These are phyloP conservation scores for Isichthys henryi DNA, from an alignment of 2,113 vertebrate genomes.

Conservation along the genomic window DNA sequence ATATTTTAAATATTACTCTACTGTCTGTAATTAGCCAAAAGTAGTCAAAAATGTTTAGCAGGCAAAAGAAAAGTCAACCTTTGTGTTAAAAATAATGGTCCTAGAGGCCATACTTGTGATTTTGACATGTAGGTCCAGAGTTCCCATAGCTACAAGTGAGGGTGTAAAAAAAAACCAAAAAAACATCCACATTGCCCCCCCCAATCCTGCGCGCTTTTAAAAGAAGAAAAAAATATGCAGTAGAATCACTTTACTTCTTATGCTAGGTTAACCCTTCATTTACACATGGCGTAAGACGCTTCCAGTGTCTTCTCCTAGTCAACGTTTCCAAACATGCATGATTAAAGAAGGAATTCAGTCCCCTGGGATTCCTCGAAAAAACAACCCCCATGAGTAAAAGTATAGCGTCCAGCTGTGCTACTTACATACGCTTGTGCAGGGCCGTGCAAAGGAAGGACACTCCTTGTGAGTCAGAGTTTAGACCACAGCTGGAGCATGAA, in stretches of 20 bases:
- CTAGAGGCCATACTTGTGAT: background rate
- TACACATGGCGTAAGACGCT: conserved; percentile 48
- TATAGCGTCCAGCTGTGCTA: conserved; percentile 47
- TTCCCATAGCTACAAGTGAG: background rate
- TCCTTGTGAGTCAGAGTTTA: conserved; percentile 59
- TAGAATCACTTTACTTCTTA: background rate
- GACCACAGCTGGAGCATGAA: conserved; percentile 51
- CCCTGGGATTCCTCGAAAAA: conserved; percentile 29
- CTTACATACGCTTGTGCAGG: conserved; percentile 49
- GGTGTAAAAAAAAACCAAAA: background rate
- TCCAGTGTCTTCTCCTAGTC: conserved; percentile 42
- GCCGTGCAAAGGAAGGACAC: conserved; percentile 63
- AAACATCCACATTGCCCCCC: background rate
- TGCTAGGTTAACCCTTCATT: conserved; percentile 44
- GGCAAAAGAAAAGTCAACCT: background rate
- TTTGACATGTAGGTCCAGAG: background rate
- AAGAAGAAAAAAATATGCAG: background rate
- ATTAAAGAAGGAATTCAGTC: conserved; percentile 34
- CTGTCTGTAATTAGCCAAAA: background rate
- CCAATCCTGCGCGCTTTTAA: background rate
- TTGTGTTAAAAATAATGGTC: background rate
- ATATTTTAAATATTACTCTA: background rate
- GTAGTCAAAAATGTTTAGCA: background rate
- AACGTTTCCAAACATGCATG: conserved; percentile 45
- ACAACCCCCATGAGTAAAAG: conserved; percentile 26